These are phyloP conservation scores for Lysiphlebus fabarum DNA, from an alignment of 1,140 invertebrate species.

Conservation along the genomic window DNA sequence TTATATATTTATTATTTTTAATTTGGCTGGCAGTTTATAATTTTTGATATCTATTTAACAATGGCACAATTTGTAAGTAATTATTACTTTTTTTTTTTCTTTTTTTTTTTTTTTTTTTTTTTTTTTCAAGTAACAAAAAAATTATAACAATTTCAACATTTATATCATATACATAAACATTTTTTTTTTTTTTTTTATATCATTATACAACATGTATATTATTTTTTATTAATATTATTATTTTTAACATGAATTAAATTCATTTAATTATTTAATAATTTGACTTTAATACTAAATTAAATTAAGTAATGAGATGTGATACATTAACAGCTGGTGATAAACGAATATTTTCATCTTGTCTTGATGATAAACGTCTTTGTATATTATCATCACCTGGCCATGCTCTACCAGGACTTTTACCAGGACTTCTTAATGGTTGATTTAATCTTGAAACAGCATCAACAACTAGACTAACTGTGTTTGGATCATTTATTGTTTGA, in stretches of 20 bases:
- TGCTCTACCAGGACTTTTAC: constrained; percentile 60
- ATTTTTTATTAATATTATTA: constrained; percentile 1
- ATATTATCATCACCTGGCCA: constrained; percentile 64
- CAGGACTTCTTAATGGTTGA: constrained; percentile 48
- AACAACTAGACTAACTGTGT: constrained; percentile 73
- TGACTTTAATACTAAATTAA: constrained; percentile 15
- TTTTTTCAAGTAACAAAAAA: neutral
- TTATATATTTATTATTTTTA: too few relatives aligned
- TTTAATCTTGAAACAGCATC: constrained; percentile 58
- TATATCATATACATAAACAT: neutral
- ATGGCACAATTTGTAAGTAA: too few relatives aligned
- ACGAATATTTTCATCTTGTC: constrained; percentile 35
- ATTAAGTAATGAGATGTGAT: constrained; percentile 44
- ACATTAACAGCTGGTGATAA: constrained; percentile 42
- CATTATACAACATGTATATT: neutral
- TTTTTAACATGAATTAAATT: too few relatives aligned
- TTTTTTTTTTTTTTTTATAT: too few relatives aligned
- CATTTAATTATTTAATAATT: constrained; percentile 14
- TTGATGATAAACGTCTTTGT: constrained; percentile 35
- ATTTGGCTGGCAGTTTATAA: too few relatives aligned
- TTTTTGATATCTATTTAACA: too few relatives aligned
- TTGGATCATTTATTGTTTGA: constrained; percentile 76
- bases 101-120: too few relatives aligned
- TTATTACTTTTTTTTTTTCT: too few relatives aligned
- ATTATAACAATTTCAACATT: neutral